phyloP scores from a whole-genome alignment of 2,113 vertebrate genomes.

The Podilymbus podiceps region DNA sequence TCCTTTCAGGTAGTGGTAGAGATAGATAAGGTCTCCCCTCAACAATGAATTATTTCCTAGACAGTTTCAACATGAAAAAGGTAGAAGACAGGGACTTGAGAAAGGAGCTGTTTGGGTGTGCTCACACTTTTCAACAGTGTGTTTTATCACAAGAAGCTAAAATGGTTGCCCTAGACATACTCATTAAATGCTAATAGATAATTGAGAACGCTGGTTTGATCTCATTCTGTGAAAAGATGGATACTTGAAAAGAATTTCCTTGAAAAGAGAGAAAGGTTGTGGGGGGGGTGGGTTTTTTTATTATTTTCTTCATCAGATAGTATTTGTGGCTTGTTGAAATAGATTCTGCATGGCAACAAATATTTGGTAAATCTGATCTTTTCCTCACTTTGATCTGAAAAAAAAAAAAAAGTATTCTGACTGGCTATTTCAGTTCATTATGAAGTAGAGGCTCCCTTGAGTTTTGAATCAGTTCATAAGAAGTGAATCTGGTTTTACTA shows the following conservation, averaged over 20 bases:
- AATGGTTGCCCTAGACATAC: background rate
- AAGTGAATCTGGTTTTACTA: background rate
- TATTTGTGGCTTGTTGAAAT: background rate
- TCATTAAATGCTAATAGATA: background rate
- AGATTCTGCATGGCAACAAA: background rate
- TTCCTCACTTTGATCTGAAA: background rate
- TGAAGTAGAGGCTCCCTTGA: background rate
- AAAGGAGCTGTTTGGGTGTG: background rate
- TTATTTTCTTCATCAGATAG: background rate
- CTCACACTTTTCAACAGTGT: background rate
- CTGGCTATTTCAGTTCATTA: background rate
- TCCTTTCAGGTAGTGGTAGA: too few species aligned
- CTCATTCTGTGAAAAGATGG: background rate
- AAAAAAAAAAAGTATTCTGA: background rate
- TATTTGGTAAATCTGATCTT: background rate
- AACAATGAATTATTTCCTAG: too few species aligned
- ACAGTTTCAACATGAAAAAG: background rate
- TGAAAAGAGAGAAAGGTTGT: background rate
- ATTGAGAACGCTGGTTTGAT: background rate
- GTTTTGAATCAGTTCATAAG: background rate
- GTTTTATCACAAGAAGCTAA: background rate
- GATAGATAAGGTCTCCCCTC: too few species aligned
- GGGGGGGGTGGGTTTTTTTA: too few species aligned
- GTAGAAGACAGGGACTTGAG: background rate
- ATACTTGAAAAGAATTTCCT: background rate